Evolutionary conservation across 2,113 vertebrate species (phyloP).

Genomic region (Craseonycteris thonglongyai): DNA sequence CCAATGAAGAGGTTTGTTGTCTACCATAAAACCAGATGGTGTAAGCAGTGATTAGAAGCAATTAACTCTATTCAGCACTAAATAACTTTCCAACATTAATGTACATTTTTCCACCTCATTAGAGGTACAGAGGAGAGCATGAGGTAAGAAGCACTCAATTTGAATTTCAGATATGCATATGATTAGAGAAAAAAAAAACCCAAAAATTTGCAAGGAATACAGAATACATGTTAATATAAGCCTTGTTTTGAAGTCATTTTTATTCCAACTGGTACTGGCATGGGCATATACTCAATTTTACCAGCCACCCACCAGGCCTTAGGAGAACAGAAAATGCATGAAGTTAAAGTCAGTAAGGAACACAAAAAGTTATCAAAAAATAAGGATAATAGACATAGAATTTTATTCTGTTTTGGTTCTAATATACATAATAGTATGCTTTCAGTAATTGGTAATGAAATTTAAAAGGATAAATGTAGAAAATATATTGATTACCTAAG

Average conservation of each 20-base stretch:
- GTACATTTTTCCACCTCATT: conserved; percentile 89
- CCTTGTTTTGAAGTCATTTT: not conserved
- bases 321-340: not conserved
- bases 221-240: not conserved
- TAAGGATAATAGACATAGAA: not conserved
- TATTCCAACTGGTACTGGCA: not conserved
- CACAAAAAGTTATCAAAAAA: not conserved
- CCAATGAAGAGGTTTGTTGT: conserved; percentile 92
- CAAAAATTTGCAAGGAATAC: conserved; percentile 65
- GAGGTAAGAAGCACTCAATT: conserved; percentile 77
- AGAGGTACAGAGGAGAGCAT: conserved; percentile 78
- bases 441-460: not conserved
- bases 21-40: conserved; percentile 91
- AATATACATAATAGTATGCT: not conserved
- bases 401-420: not conserved
- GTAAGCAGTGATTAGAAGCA: conserved; percentile 93
- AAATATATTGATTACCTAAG: not conserved
- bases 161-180: conserved; percentile 84
- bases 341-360: not conserved
- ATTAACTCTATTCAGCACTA: conserved; percentile 92
- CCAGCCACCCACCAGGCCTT: not conserved
- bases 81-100: conserved; percentile 92
- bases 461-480: not conserved
- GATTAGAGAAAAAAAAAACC: conserved; percentile 41
- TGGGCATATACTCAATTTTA: not conserved